These are phyloP conservation scores for Cataglyphis cursor DNA, from an alignment of 2,888 invertebrate genomes.

Conservation along the genomic window DNA sequence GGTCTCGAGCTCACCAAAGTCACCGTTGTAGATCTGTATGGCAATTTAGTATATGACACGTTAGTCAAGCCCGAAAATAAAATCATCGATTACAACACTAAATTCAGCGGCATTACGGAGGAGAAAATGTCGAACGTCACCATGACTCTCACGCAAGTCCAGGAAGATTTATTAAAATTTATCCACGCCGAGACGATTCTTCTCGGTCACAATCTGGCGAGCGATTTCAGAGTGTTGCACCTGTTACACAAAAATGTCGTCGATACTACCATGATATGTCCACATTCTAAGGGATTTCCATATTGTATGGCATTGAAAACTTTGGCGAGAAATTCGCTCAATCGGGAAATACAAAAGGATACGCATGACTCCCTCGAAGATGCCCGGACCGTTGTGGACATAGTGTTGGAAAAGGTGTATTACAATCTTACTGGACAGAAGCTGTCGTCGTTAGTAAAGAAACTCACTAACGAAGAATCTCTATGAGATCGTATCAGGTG, in stretches of 20 bases:
- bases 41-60: slow-evolving; percentile 93
- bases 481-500: not conserved
- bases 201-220: slow-evolving; percentile 98
- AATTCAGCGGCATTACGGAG: slow-evolving; percentile 96
- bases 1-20: slow-evolving; percentile 96
- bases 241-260: slow-evolving; percentile 94
- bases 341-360: slow-evolving; percentile 93
- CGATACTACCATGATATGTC: slow-evolving; percentile 96
- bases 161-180: slow-evolving; percentile 94
- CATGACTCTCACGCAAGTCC: slow-evolving; percentile 93
- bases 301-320: slow-evolving; percentile 93
- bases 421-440: slow-evolving; percentile 34
- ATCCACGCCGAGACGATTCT: slow-evolving; percentile 95
- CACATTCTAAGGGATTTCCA: slow-evolving; percentile 94
- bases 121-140: slow-evolving; percentile 89
- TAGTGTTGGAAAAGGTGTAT: slow-evolving; percentile 89
- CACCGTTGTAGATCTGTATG: slow-evolving; percentile 93
- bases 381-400: slow-evolving; percentile 95
- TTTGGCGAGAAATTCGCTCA: slow-evolving; percentile 91
- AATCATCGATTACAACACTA: slow-evolving; percentile 97
- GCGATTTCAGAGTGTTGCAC: slow-evolving; percentile 95
- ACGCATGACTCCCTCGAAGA: slow-evolving; percentile 97
- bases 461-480: not conserved
- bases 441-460: too few relatives aligned
- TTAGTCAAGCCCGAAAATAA: slow-evolving; percentile 93